These are phyloP conservation scores for Limnephilus rhombicus DNA, from an alignment of 2,888 invertebrate genomes.

Conservation along the genomic window DNA sequence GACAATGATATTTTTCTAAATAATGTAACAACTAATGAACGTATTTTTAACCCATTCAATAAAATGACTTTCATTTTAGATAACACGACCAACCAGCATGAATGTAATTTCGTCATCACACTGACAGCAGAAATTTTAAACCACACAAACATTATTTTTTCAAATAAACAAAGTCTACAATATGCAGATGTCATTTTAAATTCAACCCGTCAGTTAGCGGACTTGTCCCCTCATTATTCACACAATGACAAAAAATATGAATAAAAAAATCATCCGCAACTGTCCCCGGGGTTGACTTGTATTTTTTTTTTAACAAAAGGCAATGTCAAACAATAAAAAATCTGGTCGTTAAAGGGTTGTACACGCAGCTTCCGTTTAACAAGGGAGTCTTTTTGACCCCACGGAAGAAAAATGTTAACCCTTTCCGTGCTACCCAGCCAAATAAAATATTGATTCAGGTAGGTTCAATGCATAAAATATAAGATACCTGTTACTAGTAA, in stretches of 20 bases:
- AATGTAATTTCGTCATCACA: not conserved
- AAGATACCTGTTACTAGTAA: no score
- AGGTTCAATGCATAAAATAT: not conserved
- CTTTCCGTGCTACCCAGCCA: not conserved
- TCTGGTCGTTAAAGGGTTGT: slow-evolving; percentile 62
- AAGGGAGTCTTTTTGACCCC: slow-evolving; percentile 52
- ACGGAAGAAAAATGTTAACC: slow-evolving; percentile 50
- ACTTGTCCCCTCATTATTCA: slow-evolving; percentile 64
- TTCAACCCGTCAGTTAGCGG: slow-evolving; percentile 56
- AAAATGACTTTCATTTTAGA: not conserved
- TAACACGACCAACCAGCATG: not conserved
- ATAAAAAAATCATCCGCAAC: slow-evolving; percentile 57
- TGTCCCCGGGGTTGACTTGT: slow-evolving; percentile 62
- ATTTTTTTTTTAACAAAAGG: slow-evolving; percentile 63
- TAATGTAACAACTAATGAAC: not conserved
- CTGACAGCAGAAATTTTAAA: not conserved
- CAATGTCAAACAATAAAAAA: slow-evolving; percentile 60
- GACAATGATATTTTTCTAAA: not conserved
- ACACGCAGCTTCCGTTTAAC: slow-evolving; percentile 56
- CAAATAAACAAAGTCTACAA: not conserved
- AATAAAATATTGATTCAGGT: not conserved
- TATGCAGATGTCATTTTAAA: slow-evolving; percentile 61
- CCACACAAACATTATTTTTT: not conserved
- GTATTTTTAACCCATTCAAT: not conserved
- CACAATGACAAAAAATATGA: slow-evolving; percentile 47